Evolutionary conservation across 2,113 vertebrate genomes (phyloP).

Genomic region (Zapornia atra): DNA sequence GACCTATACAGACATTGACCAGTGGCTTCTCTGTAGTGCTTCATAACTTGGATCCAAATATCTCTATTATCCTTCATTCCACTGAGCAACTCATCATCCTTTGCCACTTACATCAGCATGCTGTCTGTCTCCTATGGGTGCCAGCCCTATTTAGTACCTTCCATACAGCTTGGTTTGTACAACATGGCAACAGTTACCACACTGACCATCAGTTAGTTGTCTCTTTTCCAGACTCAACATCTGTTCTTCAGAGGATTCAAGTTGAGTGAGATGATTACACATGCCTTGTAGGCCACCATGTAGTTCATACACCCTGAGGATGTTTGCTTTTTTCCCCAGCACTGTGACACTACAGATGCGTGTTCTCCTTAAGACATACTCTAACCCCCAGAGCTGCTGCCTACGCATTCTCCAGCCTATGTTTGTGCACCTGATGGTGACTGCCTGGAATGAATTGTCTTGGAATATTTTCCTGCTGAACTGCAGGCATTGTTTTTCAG

Average conservation of each 20-base stretch:
- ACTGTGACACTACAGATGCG: fast-evolving
- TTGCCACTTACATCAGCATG: not conserved
- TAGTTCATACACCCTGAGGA: not conserved
- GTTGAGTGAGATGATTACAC: not conserved
- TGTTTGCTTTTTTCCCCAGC: not conserved
- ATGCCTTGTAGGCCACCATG: not conserved
- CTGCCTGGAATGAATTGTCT: not conserved
- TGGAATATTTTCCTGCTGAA: not conserved
- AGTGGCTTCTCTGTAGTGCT: not conserved
- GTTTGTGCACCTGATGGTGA: not conserved
- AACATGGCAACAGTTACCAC: not conserved
- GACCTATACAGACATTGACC: not conserved
- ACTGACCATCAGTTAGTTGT: not conserved
- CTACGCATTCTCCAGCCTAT: not conserved
- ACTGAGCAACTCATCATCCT: not conserved
- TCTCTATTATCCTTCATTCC: not conserved
- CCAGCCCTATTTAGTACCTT: not conserved
- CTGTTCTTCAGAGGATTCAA: not conserved
- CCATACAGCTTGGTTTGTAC: not conserved
- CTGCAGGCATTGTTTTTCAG: not conserved
- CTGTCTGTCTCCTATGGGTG: not conserved
- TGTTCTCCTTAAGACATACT: not conserved
- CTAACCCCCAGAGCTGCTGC: not conserved
- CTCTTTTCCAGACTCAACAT: not conserved
- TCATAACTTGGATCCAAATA: not conserved